A percentile compares a stretch with the other conserved stretches of the same genome.
Conservation (phyloP, 2,113 vertebrate genomes). For the Planiliza haematocheilus region DNA sequence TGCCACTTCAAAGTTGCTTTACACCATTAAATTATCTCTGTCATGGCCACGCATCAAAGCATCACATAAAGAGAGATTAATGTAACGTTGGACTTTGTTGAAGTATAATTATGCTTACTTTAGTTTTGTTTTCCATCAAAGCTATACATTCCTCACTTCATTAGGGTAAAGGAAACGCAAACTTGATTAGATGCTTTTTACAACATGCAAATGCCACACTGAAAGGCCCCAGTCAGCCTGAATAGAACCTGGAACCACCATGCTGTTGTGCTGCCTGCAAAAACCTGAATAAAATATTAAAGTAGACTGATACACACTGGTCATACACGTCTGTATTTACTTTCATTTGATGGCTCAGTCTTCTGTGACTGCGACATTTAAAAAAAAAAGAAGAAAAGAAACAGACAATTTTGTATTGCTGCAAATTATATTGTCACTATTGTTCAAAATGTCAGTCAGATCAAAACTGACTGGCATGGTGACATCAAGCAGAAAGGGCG, state of each 20-base stretch:
- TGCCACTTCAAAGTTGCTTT: background rate
- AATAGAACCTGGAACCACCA: no score
- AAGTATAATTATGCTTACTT: constrained; percentile 2
- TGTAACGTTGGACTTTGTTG: background rate
- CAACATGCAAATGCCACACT: no score
- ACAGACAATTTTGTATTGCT: no score
- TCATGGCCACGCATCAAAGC: constrained; percentile 15
- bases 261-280: no score
- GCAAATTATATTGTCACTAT: no score
- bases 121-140: background rate
- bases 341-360: background rate
- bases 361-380: background rate
- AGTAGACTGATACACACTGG: background rate
- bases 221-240: no score
- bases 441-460: background rate
- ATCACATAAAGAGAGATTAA: constrained; percentile 3
- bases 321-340: background rate
- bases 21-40: constrained; percentile 30
- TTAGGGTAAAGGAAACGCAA: no score
- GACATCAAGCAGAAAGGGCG: background rate
- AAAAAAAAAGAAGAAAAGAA: no score
- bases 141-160: background rate
- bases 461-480: background rate
- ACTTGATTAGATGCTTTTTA: no score
- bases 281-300: no score